Evolutionary conservation across 2,113 vertebrate genomes (phyloP), one percentile per base, ranked within the genome.

Genomic region (Baryphthengus martii): DNA sequence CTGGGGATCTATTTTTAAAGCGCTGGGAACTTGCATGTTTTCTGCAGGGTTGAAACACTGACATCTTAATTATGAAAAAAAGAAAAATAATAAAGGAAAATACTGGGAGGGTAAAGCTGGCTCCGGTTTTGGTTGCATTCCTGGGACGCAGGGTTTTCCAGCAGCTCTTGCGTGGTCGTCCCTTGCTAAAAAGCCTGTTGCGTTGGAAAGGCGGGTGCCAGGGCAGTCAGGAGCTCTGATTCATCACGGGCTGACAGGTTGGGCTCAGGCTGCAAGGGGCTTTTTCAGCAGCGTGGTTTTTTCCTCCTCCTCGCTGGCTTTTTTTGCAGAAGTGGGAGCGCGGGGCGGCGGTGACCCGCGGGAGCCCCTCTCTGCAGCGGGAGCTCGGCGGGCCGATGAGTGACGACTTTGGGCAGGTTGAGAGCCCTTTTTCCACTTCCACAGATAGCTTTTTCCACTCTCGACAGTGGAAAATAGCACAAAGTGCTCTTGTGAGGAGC

Each of bases 391-490:
- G 29, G 75, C 45, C 0, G 93, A 94, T 93, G 94, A 95, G 70
- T 93, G 94, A 94, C 9, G 49, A 70, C 81, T 87, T 31, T 73
- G 14, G 2, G 95, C 94, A 94, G 95, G 85, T 96, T 97, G 31
- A 88, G 79, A 83, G 90, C 90, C 85, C 42, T 84, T 91, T 96
- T 96, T 95, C 96, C 94, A 40, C 77, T 94, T 82, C 76, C 95
- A 88, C 68, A 52, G 86, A 85, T 17, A 61, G 93, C 80, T 92
- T 87, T 95, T 96, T 95, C 95, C 94, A 73, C 74, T 78, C 68
- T n/a, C 63, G 24, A 0, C 50, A 8, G 79, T 80, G 96, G 94
- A 96, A 97, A 97, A 82, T 58, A 92, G 86, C 76, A 83, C 75
- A 16, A 59, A 85, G 35, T n/a, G 75, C 90, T 66, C 78, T 28